Evolutionary conservation across 2,113 vertebrate species (phyloP).

Genomic region (Leptobrachium ailaonicum): DNA sequence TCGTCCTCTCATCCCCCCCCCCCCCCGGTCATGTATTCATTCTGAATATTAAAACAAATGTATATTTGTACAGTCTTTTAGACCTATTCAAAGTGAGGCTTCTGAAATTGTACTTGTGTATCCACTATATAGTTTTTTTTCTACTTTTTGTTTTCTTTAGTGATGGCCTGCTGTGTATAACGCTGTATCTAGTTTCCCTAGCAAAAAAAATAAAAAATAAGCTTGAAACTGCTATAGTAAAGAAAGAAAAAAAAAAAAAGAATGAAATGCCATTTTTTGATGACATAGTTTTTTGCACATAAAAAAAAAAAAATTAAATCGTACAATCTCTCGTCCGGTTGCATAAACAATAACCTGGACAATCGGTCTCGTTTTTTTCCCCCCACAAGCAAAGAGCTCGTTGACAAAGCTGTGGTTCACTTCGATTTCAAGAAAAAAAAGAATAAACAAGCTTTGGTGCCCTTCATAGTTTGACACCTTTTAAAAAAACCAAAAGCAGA

Average conservation of each 20-base stretch:
- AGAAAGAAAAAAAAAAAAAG: conserved; percentile 15
- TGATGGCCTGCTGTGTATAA: conserved; percentile 93
- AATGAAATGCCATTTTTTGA: conserved; percentile 69
- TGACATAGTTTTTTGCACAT: conserved; percentile 86
- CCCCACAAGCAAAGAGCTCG: conserved; percentile 60
- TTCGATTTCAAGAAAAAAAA: conserved; percentile 67
- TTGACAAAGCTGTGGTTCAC: conserved; percentile 73
- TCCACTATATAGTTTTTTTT: conserved; percentile 82
- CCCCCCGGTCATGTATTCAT: conserved; percentile 72
- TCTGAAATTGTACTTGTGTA: conserved; percentile 83
- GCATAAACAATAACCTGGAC: conserved; percentile 75
- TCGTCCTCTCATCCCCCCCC: conserved; percentile 61
- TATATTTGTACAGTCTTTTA: conserved; percentile 99
- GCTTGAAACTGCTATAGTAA: conserved; percentile 88
- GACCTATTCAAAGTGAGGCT: conserved; percentile 87
- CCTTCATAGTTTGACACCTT: conserved; percentile 78
- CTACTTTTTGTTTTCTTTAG: conserved; percentile 79
- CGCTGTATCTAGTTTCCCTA: conserved; percentile 89
- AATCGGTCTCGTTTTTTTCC: conserved; percentile 39
- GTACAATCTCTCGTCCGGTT: conserved; percentile 81
- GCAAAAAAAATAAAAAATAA: conserved; percentile 63
- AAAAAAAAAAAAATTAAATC: conserved; percentile 58
- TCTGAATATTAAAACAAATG: conserved; percentile 83
- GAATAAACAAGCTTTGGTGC: conserved; percentile 69
- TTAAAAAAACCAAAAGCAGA: conserved; percentile 54